phyloP scores from a whole-genome alignment of 92 coral and sea anemone species.

The Desmophyllum pertusum region DNA sequence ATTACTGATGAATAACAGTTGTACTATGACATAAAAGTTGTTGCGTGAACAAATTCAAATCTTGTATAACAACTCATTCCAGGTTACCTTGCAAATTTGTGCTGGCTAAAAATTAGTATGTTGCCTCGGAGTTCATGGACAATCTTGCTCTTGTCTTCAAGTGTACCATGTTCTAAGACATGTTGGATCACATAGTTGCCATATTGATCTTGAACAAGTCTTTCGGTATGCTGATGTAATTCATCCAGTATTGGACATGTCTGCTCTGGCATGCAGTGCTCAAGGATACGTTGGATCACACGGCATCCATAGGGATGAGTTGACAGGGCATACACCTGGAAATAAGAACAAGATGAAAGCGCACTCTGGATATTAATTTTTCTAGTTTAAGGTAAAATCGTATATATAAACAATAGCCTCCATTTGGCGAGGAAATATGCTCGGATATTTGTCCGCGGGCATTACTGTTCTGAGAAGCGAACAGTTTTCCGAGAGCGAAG shows the following conservation, averaged over 20 bases:
- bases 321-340: conserved; percentile 88
- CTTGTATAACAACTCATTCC: background rate
- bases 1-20: too few relatives aligned
- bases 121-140: conserved; percentile 92
- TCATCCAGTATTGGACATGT: conserved; percentile 88
- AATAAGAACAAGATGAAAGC: background rate
- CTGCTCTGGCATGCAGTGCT: conserved; percentile 93
- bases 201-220: conserved; percentile 98
- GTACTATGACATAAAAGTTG: too few relatives aligned
- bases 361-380: too few relatives aligned
- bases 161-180: conserved; percentile 96
- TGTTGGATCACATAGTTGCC: conserved; percentile 99
- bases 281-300: conserved; percentile 96
- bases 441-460: too few relatives aligned
- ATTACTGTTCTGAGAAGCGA: too few relatives aligned
- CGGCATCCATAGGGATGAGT: conserved; percentile 99
- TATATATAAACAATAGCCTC: too few relatives aligned
- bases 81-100: conserved; percentile 96
- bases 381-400: too few relatives aligned
- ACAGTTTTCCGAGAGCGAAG: too few relatives aligned
- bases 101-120: conserved; percentile 89
- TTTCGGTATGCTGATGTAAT: conserved; percentile 89
- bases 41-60: too few relatives aligned
- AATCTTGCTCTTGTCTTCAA: conserved; percentile 92
- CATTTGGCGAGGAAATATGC: too few relatives aligned